Evolutionary conservation across 2,797 vertebrate species (phyloP).

Genomic region (Remorina albescens): DNA sequence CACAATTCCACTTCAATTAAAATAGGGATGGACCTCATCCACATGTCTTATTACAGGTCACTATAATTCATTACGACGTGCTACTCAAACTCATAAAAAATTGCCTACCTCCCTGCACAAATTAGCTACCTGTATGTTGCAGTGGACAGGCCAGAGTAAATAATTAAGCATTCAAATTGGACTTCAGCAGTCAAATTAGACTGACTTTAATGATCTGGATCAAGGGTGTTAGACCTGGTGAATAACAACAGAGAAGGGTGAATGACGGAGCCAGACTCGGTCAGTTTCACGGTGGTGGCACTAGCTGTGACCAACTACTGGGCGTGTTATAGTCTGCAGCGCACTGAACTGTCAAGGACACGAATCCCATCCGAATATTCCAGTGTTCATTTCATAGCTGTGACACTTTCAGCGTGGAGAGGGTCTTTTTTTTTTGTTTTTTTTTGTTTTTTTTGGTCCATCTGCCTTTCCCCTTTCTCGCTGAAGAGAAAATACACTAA

Average conservation of each 20-base stretch:
- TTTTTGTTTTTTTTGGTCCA: too few relatives aligned
- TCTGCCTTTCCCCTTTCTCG: background rate
- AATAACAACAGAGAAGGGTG: constrained; percentile 53
- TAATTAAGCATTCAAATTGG: constrained; percentile 71
- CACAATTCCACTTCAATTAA: constrained; percentile 50
- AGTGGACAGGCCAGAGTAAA: constrained; percentile 11
- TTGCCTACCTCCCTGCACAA: constrained; percentile 27
- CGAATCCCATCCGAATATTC: constrained; percentile 57
- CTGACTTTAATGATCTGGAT: constrained; percentile 68
- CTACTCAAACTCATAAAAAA: constrained; percentile 29
- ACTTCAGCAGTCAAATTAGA: constrained; percentile 54
- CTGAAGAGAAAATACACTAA: constrained; percentile 25
- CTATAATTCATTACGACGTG: constrained; percentile 54
- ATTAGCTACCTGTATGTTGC: constrained; percentile 50
- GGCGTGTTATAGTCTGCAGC: constrained; percentile 50
- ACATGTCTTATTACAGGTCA: constrained; percentile 51
- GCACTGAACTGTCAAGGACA: constrained; percentile 66
- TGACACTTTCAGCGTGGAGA: constrained; percentile 42
- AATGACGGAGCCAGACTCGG: constrained; percentile 37
- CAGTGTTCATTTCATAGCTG: constrained; percentile 50
- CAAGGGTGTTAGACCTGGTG: constrained; percentile 52
- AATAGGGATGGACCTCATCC: constrained; percentile 37
- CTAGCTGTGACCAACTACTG: constrained; percentile 60
- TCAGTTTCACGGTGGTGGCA: constrained; percentile 36
- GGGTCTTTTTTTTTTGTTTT: background rate